A percentile compares a stretch with the other conserved stretches of the same genome.
Evolutionary conservation across 2,113 vertebrate genomes (phyloP).

Genomic region (Notechis scutatus): DNA sequence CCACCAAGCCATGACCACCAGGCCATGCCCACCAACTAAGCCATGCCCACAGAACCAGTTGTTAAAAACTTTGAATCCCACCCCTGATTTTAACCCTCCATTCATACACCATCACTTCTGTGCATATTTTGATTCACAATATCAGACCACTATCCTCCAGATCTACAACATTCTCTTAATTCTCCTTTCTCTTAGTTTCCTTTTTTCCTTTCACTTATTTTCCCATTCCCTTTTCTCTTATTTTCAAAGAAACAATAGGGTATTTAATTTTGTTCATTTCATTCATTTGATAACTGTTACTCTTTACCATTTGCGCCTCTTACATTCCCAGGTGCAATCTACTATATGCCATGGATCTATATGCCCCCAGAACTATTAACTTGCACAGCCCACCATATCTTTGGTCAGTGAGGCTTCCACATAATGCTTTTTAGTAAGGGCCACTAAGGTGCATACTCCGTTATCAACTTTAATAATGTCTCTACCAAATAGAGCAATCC

Average conservation of each 20-base stretch:
- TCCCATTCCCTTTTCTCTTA: not conserved
- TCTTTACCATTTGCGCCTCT: not conserved
- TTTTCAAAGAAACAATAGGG: not conserved
- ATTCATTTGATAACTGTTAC: not conserved
- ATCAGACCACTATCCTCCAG: not conserved
- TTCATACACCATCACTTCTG: not conserved
- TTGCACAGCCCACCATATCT: not conserved
- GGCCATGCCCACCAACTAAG: too few relatives aligned
- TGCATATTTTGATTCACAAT: not conserved
- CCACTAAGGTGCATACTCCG: not conserved
- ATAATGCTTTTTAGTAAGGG: not conserved
- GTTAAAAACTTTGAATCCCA: too few relatives aligned
- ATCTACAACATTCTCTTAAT: not conserved
- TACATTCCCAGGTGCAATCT: not conserved
- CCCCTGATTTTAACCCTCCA: not conserved
- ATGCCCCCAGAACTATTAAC: not conserved
- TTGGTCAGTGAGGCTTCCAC: not conserved
- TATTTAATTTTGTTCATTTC: not conserved
- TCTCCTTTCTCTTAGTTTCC: not conserved
- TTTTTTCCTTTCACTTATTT: not conserved
- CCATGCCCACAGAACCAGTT: too few relatives aligned
- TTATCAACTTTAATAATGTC: not conserved
- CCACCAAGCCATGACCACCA: too few relatives aligned
- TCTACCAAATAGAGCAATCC: not conserved
- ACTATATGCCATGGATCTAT: not conserved